A percentile compares a stretch with the other conserved stretches of the same genome.
phyloP scores from a whole-genome alignment of 1,140 invertebrate species.

The Leptinotarsa texana region DNA sequence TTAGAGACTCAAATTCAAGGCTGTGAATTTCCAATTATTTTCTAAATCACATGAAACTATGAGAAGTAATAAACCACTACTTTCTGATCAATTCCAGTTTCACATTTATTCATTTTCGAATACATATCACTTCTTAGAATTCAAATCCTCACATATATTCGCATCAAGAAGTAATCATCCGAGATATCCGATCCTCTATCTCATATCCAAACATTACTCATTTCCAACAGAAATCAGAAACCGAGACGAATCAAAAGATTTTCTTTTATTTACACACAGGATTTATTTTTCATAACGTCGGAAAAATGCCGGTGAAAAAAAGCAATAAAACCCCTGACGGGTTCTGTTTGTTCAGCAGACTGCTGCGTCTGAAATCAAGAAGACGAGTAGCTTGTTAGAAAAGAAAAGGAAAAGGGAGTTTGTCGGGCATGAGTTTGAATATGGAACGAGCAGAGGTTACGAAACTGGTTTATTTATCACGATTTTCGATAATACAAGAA shows the following conservation, averaged over 20 bases:
- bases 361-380: not conserved
- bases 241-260: conserved; percentile 15
- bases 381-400: not conserved
- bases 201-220: not conserved
- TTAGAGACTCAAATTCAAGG: too few relatives aligned
- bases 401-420: not conserved
- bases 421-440: conserved; percentile 9
- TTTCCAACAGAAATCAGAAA: conserved; percentile 16
- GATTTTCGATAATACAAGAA: too few relatives aligned
- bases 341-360: conserved; percentile 17
- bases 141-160: too few relatives aligned
- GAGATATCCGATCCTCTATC: conserved; percentile 6
- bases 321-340: conserved; percentile 21
- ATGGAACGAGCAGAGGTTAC: not conserved
- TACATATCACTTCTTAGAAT: too few relatives aligned
- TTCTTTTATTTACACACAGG: conserved; percentile 21
- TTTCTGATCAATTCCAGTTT: too few relatives aligned
- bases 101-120: too few relatives aligned
- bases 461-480: not conserved
- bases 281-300: conserved; percentile 30
- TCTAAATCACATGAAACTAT: too few relatives aligned
- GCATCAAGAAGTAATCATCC: too few relatives aligned
- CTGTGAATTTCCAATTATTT: too few relatives aligned
- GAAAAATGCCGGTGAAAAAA: conserved; percentile 14
- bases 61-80: too few relatives aligned